Conservation (phyloP, 2,113 vertebrate species). For the Emberiza fucata region DNA sequence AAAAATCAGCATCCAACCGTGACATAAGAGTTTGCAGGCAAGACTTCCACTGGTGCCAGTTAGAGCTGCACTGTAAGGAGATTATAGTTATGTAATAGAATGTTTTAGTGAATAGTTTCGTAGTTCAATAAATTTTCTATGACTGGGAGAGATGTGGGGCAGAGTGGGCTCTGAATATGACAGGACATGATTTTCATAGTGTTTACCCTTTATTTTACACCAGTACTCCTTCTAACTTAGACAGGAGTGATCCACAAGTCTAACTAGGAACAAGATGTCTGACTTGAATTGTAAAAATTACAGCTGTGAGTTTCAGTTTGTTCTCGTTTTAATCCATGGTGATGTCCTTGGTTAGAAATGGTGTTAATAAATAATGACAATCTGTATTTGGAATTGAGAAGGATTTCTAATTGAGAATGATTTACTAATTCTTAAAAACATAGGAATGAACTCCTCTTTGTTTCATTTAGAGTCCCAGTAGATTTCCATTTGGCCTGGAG, state of each 20-base stretch:
- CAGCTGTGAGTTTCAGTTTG: not conserved
- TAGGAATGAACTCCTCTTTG: not conserved
- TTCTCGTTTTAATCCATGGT: not conserved
- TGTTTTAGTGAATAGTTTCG: not conserved
- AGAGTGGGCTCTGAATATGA: not conserved
- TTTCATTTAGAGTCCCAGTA: conserved; percentile 21
- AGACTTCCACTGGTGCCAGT: not conserved
- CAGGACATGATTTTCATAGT: not conserved
- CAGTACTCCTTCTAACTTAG: not conserved
- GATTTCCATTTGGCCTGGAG: conserved; percentile 21
- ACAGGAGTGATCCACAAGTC: not conserved
- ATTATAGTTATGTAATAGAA: not conserved
- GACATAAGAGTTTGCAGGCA: not conserved
- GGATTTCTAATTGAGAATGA: not conserved
- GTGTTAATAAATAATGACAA: not conserved
- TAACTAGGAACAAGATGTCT: not conserved
- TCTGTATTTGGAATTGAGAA: not conserved
- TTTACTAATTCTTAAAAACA: not conserved
- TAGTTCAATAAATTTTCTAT: not conserved
- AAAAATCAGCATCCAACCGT: not conserved
- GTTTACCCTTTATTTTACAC: not conserved
- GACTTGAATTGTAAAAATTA: not conserved
- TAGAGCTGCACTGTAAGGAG: not conserved
- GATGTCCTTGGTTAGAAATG: not conserved
- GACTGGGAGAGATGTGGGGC: not conserved